Evolutionary conservation across 2,113 vertebrate genomes (phyloP).

Genomic region (Geothlypis trichas): DNA sequence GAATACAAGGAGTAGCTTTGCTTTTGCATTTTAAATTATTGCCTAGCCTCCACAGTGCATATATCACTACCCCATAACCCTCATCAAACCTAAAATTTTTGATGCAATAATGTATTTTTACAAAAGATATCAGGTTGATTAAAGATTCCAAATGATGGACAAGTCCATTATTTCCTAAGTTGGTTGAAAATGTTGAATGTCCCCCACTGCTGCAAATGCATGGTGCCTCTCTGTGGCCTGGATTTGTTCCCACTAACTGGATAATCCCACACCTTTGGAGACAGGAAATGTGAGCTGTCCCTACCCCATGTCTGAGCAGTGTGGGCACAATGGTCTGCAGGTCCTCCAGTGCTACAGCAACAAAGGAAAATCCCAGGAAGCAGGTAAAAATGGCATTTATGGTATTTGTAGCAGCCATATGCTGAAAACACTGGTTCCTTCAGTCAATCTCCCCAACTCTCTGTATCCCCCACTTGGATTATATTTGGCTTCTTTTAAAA

Average conservation of each 20-base stretch:
- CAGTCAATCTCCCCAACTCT: not conserved
- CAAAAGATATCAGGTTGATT: not conserved
- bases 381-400: not conserved
- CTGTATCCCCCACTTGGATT: not conserved
- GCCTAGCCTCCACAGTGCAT: not conserved
- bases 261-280: not conserved
- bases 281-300: not conserved
- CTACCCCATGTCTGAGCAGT: not conserved
- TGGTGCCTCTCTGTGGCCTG: not conserved
- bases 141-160: not conserved
- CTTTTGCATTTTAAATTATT: not conserved
- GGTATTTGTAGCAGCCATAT: not conserved
- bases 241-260: not conserved
- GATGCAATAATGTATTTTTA: not conserved
- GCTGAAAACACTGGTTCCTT: not conserved
- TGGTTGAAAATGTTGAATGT: not conserved
- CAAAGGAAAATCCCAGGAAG: not conserved
- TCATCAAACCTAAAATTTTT: not conserved
- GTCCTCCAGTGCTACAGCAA: not conserved
- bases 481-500: not conserved
- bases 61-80: not conserved
- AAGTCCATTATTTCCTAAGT: not conserved
- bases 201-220: not conserved
- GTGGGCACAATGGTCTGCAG: not conserved
- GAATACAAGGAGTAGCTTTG: not conserved